phyloP scores from a whole-genome alignment of 2,113 vertebrate species.

The Aldabrachelys gigantea region DNA sequence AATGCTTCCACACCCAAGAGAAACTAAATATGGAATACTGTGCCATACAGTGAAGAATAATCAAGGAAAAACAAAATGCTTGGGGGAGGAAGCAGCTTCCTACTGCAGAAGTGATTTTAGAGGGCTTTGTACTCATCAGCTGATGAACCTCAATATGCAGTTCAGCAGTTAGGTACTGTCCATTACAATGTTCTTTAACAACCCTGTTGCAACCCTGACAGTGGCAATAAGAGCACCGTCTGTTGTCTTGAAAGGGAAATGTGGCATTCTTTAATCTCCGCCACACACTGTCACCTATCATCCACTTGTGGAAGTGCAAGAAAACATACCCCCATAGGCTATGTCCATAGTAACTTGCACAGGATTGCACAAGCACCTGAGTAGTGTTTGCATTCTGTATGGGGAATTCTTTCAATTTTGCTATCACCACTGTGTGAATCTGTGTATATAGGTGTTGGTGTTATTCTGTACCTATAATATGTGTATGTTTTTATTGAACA shows the following conservation, averaged over 20 bases:
- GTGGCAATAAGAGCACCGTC: not conserved
- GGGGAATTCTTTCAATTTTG: not conserved
- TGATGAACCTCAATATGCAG: not conserved
- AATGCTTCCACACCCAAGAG: not conserved
- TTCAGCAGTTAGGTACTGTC: not conserved
- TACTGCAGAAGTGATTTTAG: not conserved
- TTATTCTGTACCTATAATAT: not conserved
- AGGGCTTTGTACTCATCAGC: not conserved
- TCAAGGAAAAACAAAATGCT: not conserved
- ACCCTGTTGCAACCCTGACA: not conserved
- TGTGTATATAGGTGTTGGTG: not conserved
- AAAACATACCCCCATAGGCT: not conserved
- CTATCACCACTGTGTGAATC: not conserved
- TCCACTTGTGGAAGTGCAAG: not conserved
- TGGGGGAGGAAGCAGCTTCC: not conserved
- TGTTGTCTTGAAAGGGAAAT: not conserved
- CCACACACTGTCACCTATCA: not conserved
- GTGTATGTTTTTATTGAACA: not conserved
- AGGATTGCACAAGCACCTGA: not conserved
- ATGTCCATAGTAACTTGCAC: not conserved
- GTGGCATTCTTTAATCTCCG: not conserved
- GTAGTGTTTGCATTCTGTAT: not conserved
- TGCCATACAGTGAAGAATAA: not conserved
- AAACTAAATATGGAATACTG: not conserved
- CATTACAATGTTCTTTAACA: not conserved